phyloP scores from a whole-genome alignment of 2,888 invertebrate genomes.

The Drosophila greeni region DNA sequence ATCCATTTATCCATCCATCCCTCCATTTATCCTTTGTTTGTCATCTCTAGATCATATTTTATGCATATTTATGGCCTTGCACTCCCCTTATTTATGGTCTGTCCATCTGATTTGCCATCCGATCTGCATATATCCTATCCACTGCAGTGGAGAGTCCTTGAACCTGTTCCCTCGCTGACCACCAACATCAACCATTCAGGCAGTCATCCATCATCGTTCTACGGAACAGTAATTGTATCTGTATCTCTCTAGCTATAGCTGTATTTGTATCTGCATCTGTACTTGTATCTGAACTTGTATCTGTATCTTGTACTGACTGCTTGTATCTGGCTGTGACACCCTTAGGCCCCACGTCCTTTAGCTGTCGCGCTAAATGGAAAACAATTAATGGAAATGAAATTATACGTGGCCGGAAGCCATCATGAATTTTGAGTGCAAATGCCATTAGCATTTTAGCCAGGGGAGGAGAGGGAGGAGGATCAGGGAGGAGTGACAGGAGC shows the following conservation, averaged over 20 bases:
- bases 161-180: background rate
- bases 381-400: conserved; percentile 71
- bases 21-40: background rate
- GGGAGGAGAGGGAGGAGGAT: background rate
- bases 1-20: no score
- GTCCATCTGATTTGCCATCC: conserved; percentile 11
- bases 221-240: conserved; percentile 6
- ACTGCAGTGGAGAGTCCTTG: background rate
- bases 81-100: conserved; percentile 3
- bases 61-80: conserved; percentile 16
- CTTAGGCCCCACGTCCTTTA: conserved; percentile 6
- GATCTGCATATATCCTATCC: conserved; percentile 4
- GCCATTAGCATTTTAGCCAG: conserved; percentile 57
- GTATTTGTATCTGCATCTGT: background rate
- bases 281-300: conserved; percentile 1
- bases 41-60: conserved; percentile 13
- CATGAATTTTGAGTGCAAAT: conserved; percentile 68
- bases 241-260: background rate
- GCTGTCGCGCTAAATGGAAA: conserved; percentile 47
- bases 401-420: conserved; percentile 63
- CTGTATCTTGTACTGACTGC: background rate
- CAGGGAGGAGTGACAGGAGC: background rate
- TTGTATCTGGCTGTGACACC: conserved; percentile 4
- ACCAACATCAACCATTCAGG: background rate
- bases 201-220: conserved; percentile 7